phyloP scores from a whole-genome alignment of 53 echinoderm and acorn worm genomes.

The Zoroaster sp. region DNA sequence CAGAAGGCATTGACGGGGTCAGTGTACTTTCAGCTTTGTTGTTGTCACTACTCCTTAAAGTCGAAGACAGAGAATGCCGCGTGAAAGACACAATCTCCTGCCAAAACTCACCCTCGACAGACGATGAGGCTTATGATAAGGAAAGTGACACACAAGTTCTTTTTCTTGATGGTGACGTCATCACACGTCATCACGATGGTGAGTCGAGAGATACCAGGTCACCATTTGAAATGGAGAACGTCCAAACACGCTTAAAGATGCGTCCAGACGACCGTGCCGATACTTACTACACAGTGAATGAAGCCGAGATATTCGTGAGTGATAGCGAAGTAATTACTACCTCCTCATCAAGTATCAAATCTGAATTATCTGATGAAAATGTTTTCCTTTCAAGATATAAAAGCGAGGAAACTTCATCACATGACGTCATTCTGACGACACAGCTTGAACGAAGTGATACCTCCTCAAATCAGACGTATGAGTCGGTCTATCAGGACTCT shows the following conservation, averaged over 20 bases:
- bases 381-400: background rate
- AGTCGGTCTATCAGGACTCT: conserved; percentile 13
- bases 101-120: background rate
- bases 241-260: no score
- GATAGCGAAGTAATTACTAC: background rate
- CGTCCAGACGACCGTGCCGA: background rate
- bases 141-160: background rate
- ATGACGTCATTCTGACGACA: background rate
- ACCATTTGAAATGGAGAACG: no score
- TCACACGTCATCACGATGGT: background rate
- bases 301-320: no score
- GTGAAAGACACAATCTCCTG: background rate
- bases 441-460: background rate
- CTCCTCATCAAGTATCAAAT: background rate
- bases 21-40: conserved; percentile 15
- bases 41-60: conserved; percentile 28
- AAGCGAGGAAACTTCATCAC: background rate
- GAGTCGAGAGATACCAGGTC: background rate
- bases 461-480: background rate
- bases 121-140: background rate
- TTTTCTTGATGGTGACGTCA: background rate
- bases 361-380: background rate
- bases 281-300: background rate
- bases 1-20: background rate
- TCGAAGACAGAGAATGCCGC: conserved; percentile 31